Evolutionary conservation across 2,797 vertebrate species (phyloP).

Genomic region (Hozukius guyotensis): DNA sequence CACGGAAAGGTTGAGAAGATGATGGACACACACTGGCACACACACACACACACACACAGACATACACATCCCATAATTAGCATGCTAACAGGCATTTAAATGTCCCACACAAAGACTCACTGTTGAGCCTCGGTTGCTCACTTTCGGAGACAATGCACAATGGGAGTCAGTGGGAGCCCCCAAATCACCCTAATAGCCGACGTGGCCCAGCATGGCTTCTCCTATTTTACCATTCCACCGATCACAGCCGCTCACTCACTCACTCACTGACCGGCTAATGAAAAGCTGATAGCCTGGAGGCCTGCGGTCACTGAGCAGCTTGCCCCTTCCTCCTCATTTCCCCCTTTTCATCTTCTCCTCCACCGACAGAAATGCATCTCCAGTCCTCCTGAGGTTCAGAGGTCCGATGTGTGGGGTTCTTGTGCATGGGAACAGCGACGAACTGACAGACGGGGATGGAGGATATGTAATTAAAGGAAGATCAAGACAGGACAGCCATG

Average conservation of each 20-base stretch:
- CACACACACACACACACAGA: slow-evolving; percentile 35
- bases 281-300: slow-evolving; percentile 72
- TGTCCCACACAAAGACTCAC: slow-evolving; percentile 75
- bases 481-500: slow-evolving; percentile 15
- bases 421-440: slow-evolving; percentile 21
- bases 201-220: slow-evolving; percentile 60
- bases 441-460: slow-evolving; percentile 17
- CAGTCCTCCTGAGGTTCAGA: slow-evolving; percentile 56
- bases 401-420: slow-evolving; percentile 29
- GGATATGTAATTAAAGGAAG: slow-evolving; percentile 41
- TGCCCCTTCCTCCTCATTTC: slow-evolving; percentile 48
- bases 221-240: slow-evolving; percentile 55
- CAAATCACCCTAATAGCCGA: slow-evolving; percentile 69
- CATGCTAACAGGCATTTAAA: slow-evolving; percentile 79
- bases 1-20: slow-evolving; percentile 47
- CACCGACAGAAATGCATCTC: slow-evolving; percentile 50
- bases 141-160: slow-evolving; percentile 78
- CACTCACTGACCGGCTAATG: slow-evolving; percentile 67
- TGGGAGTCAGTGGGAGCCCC: slow-evolving; percentile 73
- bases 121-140: slow-evolving; percentile 72
- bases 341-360: slow-evolving; percentile 58
- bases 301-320: slow-evolving; percentile 55
- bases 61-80: slow-evolving; percentile 77
- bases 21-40: slow-evolving; percentile 48
- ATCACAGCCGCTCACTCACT: slow-evolving; percentile 66